Evolutionary conservation across 2,888 invertebrate species (phyloP).

Genomic region (Magallana nippona): DNA sequence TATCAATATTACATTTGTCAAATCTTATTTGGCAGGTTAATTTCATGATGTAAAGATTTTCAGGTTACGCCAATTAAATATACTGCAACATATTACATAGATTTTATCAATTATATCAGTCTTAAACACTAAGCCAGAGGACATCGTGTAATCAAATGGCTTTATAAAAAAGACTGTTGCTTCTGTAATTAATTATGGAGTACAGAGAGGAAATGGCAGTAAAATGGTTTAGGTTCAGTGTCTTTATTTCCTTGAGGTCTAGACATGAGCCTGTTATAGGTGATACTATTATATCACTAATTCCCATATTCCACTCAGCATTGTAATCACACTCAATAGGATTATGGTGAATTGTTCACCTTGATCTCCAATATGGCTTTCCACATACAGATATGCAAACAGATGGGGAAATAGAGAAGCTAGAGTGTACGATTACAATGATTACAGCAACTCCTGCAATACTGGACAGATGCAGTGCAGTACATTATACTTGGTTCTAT

Average conservation of each 20-base stretch:
- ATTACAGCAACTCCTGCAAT: too few relatives aligned
- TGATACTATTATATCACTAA: background rate
- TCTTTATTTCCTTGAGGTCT: slow-evolving; percentile 1
- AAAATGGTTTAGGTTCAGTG: background rate
- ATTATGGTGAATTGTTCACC: background rate
- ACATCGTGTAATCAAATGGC: background rate
- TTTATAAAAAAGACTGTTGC: background rate
- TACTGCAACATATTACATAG: too few relatives aligned
- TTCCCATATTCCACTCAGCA: background rate
- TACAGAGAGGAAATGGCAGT: background rate
- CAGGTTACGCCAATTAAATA: too few relatives aligned
- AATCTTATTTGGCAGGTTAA: too few relatives aligned
- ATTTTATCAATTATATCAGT: too few relatives aligned
- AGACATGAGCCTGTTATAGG: background rate
- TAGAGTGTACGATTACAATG: too few relatives aligned
- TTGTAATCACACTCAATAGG: background rate
- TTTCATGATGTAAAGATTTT: too few relatives aligned
- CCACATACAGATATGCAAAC: background rate
- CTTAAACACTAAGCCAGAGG: background rate
- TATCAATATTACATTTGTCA: too few relatives aligned
- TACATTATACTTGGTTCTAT: too few relatives aligned
- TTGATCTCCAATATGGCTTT: background rate
- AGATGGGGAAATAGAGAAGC: background rate
- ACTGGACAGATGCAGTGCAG: too few relatives aligned
- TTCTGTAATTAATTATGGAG: slow-evolving; percentile 2